Conservation (phyloP, 1,140 invertebrate genomes). For the Megalopta genalis region DNA sequence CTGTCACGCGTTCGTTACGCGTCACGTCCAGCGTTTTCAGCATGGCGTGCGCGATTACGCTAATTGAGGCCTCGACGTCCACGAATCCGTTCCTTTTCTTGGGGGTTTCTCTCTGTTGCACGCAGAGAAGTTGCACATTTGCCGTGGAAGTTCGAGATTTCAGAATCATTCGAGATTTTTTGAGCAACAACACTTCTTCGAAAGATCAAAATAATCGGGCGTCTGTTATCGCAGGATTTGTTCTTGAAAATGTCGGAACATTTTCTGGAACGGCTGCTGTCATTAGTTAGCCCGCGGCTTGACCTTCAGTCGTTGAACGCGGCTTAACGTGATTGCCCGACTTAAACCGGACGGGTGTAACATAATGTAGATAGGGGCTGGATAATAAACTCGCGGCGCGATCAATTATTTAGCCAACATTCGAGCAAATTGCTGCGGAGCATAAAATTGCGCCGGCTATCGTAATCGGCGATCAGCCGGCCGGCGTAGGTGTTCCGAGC, state of each 20-base stretch:
- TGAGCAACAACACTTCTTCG: too few relatives aligned
- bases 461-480: background rate
- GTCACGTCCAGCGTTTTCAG: constrained; percentile 11
- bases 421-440: background rate
- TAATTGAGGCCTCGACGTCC: constrained; percentile 31
- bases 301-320: background rate
- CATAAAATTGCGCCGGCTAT: background rate
- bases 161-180: too few relatives aligned
- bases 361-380: background rate
- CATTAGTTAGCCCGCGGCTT: background rate
- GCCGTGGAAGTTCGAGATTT: background rate
- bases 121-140: too few relatives aligned
- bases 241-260: too few relatives aligned
- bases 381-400: background rate
- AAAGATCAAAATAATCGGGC: too few relatives aligned
- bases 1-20: constrained; percentile 17
- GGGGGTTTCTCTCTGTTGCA: background rate
- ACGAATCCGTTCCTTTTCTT: background rate
- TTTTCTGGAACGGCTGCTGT: background rate
- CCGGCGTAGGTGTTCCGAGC: too few relatives aligned
- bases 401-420: background rate
- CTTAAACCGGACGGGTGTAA: background rate
- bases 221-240: too few relatives aligned
- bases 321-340: background rate
- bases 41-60: constrained; percentile 18